Percentiles rank a stretch among this genome's conserved stretches.
Evolutionary conservation across 2,888 invertebrate genomes (phyloP).

Genomic region (Thymelicus acteon): DNA sequence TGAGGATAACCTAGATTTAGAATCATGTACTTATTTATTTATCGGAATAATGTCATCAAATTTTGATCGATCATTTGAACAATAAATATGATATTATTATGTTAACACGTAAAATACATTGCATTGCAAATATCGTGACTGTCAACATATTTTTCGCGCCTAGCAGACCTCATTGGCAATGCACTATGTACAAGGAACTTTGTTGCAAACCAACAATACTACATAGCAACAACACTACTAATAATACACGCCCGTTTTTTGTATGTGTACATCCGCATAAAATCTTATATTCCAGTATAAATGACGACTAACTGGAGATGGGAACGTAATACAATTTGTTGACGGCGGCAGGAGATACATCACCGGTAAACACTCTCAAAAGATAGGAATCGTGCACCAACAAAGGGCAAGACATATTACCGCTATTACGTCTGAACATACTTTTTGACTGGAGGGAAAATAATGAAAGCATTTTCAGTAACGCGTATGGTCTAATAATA

Average conservation of each 20-base stretch:
- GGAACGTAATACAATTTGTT: slow-evolving; percentile 65
- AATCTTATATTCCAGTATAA: slow-evolving; percentile 44
- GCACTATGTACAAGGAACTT: no score
- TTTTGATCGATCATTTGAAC: no score
- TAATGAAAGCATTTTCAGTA: slow-evolving; percentile 41
- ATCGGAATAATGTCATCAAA: no score
- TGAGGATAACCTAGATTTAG: slow-evolving; percentile 13
- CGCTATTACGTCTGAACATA: slow-evolving; percentile 40
- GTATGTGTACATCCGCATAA: not conserved
- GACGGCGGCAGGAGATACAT: slow-evolving; percentile 50
- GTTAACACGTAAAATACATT: no score
- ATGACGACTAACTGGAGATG: slow-evolving; percentile 56
- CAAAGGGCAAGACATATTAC: slow-evolving; percentile 27
- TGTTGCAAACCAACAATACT: no score
- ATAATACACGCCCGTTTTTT: no score
- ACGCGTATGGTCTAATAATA: slow-evolving; percentile 9
- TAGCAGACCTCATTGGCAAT: no score
- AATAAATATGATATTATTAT: no score
- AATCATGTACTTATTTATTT: not conserved
- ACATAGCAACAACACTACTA: no score
- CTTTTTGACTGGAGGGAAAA: not conserved
- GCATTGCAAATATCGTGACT: no score
- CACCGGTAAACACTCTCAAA: slow-evolving; percentile 12
- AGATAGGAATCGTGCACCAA: slow-evolving; percentile 44
- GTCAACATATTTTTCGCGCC: no score